Conservation (phyloP, 2,888 invertebrate genomes). For the Rhamnusium bicolor region DNA sequence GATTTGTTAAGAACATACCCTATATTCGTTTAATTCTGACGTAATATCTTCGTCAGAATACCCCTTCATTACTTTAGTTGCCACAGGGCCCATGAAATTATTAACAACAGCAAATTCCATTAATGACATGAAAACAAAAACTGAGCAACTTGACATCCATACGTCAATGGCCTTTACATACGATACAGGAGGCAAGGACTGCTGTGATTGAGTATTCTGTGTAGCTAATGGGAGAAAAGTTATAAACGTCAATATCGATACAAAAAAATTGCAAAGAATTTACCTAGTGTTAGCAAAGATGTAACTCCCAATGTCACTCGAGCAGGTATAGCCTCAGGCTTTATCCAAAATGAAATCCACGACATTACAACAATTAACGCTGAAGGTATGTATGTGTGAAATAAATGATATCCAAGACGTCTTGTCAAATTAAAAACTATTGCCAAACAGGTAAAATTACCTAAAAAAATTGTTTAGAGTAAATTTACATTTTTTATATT, state of each 20-base stretch:
- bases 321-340: constrained; percentile 93
- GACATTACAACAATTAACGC: constrained; percentile 95
- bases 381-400: constrained; percentile 94
- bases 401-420: constrained; percentile 90
- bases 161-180: constrained; percentile 95
- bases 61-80: constrained; percentile 92
- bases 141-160: constrained; percentile 94
- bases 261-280: neutral
- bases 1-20: constrained; percentile 71
- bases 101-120: constrained; percentile 94
- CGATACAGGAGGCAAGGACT: constrained; percentile 90
- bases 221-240: constrained; percentile 78
- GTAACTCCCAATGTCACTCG: constrained; percentile 91
- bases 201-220: constrained; percentile 93
- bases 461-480: constrained; percentile 69
- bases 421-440: constrained; percentile 89
- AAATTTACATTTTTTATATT: too few relatives aligned
- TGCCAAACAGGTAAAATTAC: constrained; percentile 94
- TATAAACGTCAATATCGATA: neutral
- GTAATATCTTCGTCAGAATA: constrained; percentile 89
- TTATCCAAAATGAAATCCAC: constrained; percentile 97
- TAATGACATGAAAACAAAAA: constrained; percentile 91
- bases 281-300: constrained; percentile 87
- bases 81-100: constrained; percentile 88
- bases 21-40: constrained; percentile 82